These are phyloP conservation scores for Cyphomyrmex costatus DNA, from an alignment of 1,140 invertebrate genomes.

Conservation along the genomic window DNA sequence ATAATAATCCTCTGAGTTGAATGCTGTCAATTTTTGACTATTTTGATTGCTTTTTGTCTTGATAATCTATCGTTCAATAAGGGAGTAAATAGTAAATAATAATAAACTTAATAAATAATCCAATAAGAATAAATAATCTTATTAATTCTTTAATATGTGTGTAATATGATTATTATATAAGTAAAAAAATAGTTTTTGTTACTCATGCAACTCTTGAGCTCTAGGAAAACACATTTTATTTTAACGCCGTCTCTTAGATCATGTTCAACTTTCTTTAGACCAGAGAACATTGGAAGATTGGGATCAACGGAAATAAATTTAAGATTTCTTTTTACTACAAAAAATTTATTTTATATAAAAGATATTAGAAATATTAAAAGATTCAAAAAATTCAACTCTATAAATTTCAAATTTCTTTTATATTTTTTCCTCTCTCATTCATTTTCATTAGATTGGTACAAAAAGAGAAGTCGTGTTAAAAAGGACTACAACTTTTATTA, in stretches of 20 bases:
- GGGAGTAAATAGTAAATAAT: too few species aligned
- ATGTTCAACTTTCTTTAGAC: neutral
- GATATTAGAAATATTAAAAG: conserved; percentile 4
- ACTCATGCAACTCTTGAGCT: too few species aligned
- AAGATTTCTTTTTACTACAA: neutral
- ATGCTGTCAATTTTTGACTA: too few species aligned
- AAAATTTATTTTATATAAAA: conserved; percentile 16
- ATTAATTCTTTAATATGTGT: too few species aligned
- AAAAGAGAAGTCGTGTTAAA: conserved; percentile 48
- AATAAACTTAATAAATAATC: too few species aligned
- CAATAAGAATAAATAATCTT: too few species aligned
- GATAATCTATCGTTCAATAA: too few species aligned
- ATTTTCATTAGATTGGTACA: conserved; percentile 1
- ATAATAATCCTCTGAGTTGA: too few species aligned
- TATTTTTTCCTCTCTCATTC: neutral
- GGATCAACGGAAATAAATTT: neutral
- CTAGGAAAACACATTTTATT: conserved; percentile 19
- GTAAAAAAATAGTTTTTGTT: too few species aligned
- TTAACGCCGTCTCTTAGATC: conserved; percentile 26
- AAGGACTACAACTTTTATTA: conserved; percentile 79
- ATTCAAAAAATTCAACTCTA: neutral
- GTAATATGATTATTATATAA: too few species aligned
- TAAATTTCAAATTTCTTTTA: neutral
- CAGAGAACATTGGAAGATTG: neutral
- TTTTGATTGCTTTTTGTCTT: too few species aligned